Percentiles rank a stretch among this genome's conserved stretches.
phyloP scores from a whole-genome alignment of 1,140 invertebrate species.

The Apis cerana region DNA sequence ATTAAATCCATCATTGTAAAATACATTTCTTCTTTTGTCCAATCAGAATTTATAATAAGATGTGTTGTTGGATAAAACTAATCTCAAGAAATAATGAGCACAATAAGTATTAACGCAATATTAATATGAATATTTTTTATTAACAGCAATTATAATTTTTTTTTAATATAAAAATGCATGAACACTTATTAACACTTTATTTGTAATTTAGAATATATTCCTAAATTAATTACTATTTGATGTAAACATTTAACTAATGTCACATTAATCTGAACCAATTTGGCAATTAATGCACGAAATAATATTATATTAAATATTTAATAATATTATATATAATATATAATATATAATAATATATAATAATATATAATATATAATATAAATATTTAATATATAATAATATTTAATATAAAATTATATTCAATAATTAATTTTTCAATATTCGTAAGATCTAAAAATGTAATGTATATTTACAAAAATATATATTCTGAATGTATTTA shows the following conservation, averaged over 20 bases:
- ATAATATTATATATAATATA: too few species aligned
- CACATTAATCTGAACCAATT: conserved; percentile 55
- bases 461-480: conserved; percentile 19
- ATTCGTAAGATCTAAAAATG: conserved; percentile 59
- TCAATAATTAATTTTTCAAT: conserved; percentile 52
- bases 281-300: conserved; percentile 57
- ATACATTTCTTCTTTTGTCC: conserved; percentile 68
- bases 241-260: conserved; percentile 61
- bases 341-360: too few species aligned
- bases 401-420: conserved; percentile 52
- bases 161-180: conserved; percentile 27
- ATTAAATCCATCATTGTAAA: conserved; percentile 60
- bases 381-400: too few species aligned
- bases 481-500: background rate
- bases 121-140: conserved; percentile 36
- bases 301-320: too few species aligned
- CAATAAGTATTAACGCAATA: conserved; percentile 34
- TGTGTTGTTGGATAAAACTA: conserved; percentile 41
- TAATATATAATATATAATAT: too few species aligned
- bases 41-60: conserved; percentile 64
- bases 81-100: background rate
- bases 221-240: conserved; percentile 61
- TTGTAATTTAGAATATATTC: conserved; percentile 60
- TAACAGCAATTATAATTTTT: conserved; percentile 1
- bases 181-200: conserved; percentile 46